Base-by-base conservation (phyloP, 1,140 invertebrate genomes). In the Rhopalosiphum padi region DNA sequence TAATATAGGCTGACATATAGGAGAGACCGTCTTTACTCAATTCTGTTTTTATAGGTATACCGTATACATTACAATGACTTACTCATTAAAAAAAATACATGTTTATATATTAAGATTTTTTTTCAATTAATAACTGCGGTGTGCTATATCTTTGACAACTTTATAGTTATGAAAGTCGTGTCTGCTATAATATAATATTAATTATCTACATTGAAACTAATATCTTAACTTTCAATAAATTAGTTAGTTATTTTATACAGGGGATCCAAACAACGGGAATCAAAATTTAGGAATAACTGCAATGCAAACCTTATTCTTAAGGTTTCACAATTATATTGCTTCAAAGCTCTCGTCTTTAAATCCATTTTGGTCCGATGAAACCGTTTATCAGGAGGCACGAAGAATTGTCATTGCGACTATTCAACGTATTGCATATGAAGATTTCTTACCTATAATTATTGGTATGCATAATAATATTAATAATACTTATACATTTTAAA, bases 341-440 rank as follows among this genome's bases (percentile, higher is more conserved):
- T 94, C 35, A 94, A 94, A 93, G 94, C 94, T 94, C 85, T 94
- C 93, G 68, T 25, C 18, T 85, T 37, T 93, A 35, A 94, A 94
- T 89, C 94, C 94, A 5, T 41, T 60, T 2, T 94, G 94, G 94
- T 43, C 68, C 4, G 94, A 94, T 77, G 94, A 94, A 85, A 93
- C 55, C 7, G 3, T 95, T 18, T 94, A 94, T 48, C 94, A 94
- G 53, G 94, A 94, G 43, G 91, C 94, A 25, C 83, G 95, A 88
- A 93, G 94, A 30, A 94, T 95, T 88, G 94, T 96, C 0, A 95
- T 95, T 43, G 96, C 96, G 9, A 95, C 96, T 94, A 94, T 96
- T 41, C 96, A 97, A 94, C 95, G 97, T 94, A 96, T 97, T 48
- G 96, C 96, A 0, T 97, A 97, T 94, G 96, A 96, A 94, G 97